Evolutionary conservation across 2,113 vertebrate genomes (phyloP).

Genomic region (Larimichthys crocea): DNA sequence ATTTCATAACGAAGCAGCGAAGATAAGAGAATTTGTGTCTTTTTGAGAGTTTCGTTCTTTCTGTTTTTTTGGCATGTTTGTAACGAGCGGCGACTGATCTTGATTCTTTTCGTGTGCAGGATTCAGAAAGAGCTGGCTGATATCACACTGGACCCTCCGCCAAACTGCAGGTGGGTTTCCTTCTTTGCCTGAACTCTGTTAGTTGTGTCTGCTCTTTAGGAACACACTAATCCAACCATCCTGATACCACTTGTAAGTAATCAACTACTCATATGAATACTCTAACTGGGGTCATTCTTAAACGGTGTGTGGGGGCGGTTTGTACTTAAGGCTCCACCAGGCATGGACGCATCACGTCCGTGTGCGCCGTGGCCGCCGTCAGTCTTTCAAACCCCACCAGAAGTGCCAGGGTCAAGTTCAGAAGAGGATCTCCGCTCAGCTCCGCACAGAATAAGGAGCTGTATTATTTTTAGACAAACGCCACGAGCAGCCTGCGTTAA

Average conservation of each 20-base stretch:
- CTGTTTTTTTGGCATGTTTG: background rate
- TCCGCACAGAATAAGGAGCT: no score
- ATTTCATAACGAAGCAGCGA: background rate
- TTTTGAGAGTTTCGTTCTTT: background rate
- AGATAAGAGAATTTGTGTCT: background rate
- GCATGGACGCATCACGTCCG: no score
- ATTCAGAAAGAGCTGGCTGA: slow-evolving; percentile 99
- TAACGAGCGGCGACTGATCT: background rate
- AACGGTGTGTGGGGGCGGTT: no score
- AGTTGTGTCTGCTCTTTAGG: background rate
- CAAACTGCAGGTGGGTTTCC: slow-evolving; percentile 92
- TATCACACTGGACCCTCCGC: slow-evolving; percentile 96
- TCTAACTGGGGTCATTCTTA: no score
- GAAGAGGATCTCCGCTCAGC: no score
- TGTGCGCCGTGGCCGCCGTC: no score
- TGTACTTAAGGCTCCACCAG: no score
- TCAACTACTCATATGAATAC: background rate
- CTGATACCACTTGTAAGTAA: background rate
- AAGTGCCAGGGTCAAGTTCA: no score
- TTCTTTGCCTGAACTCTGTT: background rate
- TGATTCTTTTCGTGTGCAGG: slow-evolving; percentile 79
- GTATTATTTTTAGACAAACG: no score
- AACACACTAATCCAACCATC: background rate
- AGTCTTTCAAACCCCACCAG: no score
- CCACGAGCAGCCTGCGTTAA: no score